A percentile compares a stretch with the other conserved stretches of the same genome.
Conservation (phyloP, 1,140 invertebrate genomes). For the Drosophila lacertosa region DNA sequence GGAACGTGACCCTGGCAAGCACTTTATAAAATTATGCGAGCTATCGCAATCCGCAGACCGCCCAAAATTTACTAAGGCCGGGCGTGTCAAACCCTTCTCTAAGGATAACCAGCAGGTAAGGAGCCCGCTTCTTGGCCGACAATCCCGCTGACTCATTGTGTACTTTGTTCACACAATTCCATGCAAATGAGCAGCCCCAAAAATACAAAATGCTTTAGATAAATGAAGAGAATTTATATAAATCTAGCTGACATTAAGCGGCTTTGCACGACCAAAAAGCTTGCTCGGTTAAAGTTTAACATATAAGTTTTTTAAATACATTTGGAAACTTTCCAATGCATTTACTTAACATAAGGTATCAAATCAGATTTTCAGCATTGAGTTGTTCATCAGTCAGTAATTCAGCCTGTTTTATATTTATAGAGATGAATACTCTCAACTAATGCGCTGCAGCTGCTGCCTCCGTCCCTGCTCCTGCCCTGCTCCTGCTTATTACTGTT, state of each 20-base stretch:
- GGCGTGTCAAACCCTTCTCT: conserved; percentile 45
- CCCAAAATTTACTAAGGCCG: background rate
- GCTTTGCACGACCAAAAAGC: too few species aligned
- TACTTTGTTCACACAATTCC: conserved; percentile 59
- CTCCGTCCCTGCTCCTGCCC: too few species aligned
- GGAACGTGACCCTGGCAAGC: conserved; percentile 27
- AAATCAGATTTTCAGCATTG: too few species aligned
- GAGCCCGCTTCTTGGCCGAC: background rate
- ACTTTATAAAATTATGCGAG: conserved; percentile 50
- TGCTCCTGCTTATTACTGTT: conserved; percentile 21
- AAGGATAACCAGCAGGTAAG: conserved; percentile 13
- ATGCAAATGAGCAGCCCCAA: conserved; percentile 61
- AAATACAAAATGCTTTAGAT: conserved; percentile 20
- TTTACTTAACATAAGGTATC: too few species aligned
- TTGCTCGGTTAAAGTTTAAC: too few species aligned
- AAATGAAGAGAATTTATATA: conserved; percentile 19
- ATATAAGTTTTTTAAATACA: too few species aligned
- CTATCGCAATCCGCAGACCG: conserved; percentile 1
- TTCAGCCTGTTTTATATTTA: too few species aligned
- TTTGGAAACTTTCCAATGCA: too few species aligned
- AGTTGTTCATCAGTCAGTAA: too few species aligned
- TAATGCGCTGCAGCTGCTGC: background rate
- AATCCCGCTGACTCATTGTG: conserved; percentile 40
- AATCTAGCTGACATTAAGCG: too few species aligned
- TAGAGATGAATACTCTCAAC: too few species aligned